A percentile compares a stretch with the other conserved stretches of the same genome.
These are phyloP conservation scores for Campoletis sonorensis DNA, from an alignment of 1,140 invertebrate genomes.

Conservation along the genomic window DNA sequence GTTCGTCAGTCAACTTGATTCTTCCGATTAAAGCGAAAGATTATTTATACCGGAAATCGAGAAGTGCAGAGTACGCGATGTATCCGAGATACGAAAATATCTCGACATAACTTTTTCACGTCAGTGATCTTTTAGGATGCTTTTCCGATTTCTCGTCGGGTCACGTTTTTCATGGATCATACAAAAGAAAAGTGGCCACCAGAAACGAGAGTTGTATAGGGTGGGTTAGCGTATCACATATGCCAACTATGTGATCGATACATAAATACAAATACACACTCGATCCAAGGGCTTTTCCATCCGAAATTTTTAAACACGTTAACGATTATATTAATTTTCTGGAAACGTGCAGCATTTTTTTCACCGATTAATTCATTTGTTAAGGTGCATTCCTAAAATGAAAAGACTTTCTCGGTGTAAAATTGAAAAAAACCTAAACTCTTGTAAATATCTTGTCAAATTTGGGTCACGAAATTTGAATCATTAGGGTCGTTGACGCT, in stretches of 20 bases:
- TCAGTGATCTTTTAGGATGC: not conserved
- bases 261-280: not conserved
- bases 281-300: not conserved
- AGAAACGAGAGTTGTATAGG: not conserved
- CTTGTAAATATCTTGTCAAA: too few species aligned
- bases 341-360: too few species aligned
- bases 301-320: not conserved
- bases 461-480: too few species aligned
- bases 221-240: not conserved
- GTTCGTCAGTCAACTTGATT: too few species aligned
- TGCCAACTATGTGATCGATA: not conserved
- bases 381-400: too few species aligned
- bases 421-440: too few species aligned
- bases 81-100: not conserved
- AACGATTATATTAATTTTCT: too few species aligned
- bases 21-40: not conserved
- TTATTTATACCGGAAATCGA: not conserved
- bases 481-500: too few species aligned
- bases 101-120: slow-evolving; percentile 29
- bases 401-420: too few species aligned
- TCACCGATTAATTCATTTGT: too few species aligned
- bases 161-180: slow-evolving; percentile 28
- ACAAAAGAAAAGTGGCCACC: slow-evolving; percentile 1
- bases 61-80: not conserved
- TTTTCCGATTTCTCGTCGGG: slow-evolving; percentile 23